Base-by-base conservation (phyloP, 2,888 invertebrate genomes). In the Melanophora roralis region DNA sequence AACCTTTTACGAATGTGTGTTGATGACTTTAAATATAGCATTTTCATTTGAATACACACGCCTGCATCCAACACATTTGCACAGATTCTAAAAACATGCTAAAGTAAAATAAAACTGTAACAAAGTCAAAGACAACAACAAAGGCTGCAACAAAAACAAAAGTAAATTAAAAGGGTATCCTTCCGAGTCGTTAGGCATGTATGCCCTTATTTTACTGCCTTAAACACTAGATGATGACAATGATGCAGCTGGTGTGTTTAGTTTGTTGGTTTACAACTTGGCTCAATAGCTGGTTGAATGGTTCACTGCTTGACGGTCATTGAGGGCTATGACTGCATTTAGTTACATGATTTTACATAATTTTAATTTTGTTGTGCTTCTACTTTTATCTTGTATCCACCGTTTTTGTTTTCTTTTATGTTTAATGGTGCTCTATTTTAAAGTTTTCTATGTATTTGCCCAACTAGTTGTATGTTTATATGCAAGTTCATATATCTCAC, bases 141-240 rank as follows among this genome's bases (percentile, higher is more conserved):
- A 32, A 27, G 3, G 6, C 32, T 72, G 59, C 14, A 53, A 67
- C 21, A 72, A 55, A 78, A 73, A 73, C 55, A 73, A 73, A 78
- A 59, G 60, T 36, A 75, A 79, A 74, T 71, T 79, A 75, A 75
- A 72, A 62, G 71, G 60, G 60, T 72, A 72, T 75, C 76, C 81
- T 71, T 78, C 72, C 78, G 68, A 69, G 64, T 68, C 72, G 78
- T 77, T 69, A 65, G 64, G 62, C 68, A 72, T 71, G 47, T 60
- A 75, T 72, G 71, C 75, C n/a, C 75, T 71, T 80, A 80, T 80
- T 75, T 67, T 19, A 43, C 49, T 76, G 67, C 57, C 71, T 55
- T n/a, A n/a, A n/a, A n/a, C 67, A 49, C 55, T 72, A 71, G 71
- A 67, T 65, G 71, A 67, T 59, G 78, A 78, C 74, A 77, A 76